These are phyloP conservation scores for Symphodus melops DNA, from an alignment of 2,113 vertebrate species.

Conservation along the genomic window DNA sequence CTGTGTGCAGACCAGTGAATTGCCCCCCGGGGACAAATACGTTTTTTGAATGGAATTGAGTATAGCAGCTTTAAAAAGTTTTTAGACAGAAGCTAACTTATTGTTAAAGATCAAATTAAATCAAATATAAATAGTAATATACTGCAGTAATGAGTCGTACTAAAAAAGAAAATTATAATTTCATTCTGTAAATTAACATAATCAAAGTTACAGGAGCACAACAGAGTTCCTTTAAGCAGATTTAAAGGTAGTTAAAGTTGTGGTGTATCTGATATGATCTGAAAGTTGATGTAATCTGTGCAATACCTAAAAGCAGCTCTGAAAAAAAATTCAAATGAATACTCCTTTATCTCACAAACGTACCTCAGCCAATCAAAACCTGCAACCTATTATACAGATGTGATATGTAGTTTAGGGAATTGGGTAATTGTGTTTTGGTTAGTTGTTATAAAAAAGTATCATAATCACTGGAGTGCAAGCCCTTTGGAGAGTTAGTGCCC, in stretches of 20 bases:
- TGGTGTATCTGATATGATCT: background rate
- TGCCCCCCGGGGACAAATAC: too few species aligned
- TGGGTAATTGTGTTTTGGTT: conserved; percentile 75
- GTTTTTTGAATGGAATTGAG: too few species aligned
- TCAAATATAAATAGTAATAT: too few species aligned
- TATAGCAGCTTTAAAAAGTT: background rate
- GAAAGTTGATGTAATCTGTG: background rate
- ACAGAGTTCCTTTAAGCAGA: too few species aligned
- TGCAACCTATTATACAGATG: conserved; percentile 59
- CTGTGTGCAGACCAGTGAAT: too few species aligned
- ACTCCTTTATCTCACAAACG: conserved; percentile 15
- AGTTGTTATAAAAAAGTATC: conserved; percentile 67
- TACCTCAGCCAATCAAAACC: conserved; percentile 47
- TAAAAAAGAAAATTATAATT: too few species aligned
- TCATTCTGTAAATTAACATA: too few species aligned
- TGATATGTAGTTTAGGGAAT: conserved; percentile 61
- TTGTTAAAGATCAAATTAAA: too few species aligned
- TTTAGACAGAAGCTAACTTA: too few species aligned
- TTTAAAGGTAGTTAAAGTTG: background rate
- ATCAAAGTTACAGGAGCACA: too few species aligned
- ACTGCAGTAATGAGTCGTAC: too few species aligned
- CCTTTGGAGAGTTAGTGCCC: conserved; percentile 59
- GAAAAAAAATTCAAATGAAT: background rate
- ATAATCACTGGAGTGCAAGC: conserved; percentile 64
- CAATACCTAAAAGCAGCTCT: too few species aligned